Evolutionary conservation across 2,113 vertebrate genomes (phyloP).

Genomic region (Monopterus albus): DNA sequence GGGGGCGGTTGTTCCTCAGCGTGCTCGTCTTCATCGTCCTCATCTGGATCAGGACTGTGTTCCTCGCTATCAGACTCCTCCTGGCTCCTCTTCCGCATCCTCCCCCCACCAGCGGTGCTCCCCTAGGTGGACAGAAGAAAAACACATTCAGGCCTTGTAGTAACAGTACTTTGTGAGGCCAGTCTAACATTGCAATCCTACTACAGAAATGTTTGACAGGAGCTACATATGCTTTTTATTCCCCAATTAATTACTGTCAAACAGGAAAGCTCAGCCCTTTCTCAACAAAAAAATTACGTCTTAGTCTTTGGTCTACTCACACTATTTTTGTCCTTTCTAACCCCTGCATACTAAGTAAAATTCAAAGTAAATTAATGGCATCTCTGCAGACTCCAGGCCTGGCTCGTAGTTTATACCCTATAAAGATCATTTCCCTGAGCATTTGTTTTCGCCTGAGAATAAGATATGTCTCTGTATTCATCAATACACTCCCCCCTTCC

Average conservation of each 20-base stretch:
- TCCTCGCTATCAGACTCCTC: conserved; percentile 77
- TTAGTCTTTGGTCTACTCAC: not conserved
- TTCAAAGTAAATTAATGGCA: not conserved
- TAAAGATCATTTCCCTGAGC: too few species aligned
- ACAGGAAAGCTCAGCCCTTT: too few species aligned
- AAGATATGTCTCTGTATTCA: too few species aligned
- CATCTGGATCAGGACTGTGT: conserved; percentile 63
- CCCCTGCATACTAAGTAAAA: not conserved
- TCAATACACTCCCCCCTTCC: too few species aligned
- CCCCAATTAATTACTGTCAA: too few species aligned
- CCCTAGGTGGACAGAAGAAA: conserved; percentile 73
- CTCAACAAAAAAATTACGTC: too few species aligned
- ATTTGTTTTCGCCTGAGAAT: too few species aligned
- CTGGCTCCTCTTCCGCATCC: conserved; percentile 71
- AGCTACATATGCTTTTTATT: not conserved
- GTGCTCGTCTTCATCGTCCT: conserved; percentile 81
- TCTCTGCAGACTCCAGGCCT: not conserved
- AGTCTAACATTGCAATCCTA: not conserved
- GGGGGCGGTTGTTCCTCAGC: conserved; percentile 82
- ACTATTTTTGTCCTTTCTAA: not conserved
- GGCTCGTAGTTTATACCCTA: not conserved
- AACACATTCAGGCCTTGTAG: conserved; percentile 46
- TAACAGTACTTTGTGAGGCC: not conserved
- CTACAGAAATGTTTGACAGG: not conserved
- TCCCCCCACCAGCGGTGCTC: conserved; percentile 79